phyloP scores from a whole-genome alignment of 1,140 invertebrate species.

The Muscidifurax raptorellus region DNA sequence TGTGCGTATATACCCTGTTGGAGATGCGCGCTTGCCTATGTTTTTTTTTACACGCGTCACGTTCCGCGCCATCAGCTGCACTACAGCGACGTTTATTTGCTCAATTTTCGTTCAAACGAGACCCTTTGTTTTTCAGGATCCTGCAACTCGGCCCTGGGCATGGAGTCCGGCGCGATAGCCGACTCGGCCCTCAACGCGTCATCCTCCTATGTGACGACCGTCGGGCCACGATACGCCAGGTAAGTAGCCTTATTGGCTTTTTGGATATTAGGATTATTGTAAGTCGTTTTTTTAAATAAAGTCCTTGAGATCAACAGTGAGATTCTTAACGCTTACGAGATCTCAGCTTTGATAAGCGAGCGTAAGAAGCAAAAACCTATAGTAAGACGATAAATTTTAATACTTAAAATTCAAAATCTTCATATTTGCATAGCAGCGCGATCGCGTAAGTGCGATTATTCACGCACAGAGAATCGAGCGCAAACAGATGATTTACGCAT shows the following conservation, averaged over 20 bases:
- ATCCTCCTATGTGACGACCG: constrained; percentile 80
- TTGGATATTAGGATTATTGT: not conserved
- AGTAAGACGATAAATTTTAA: too few relatives aligned
- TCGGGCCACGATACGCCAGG: constrained; percentile 81
- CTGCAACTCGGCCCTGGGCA: constrained; percentile 80
- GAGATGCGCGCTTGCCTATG: not conserved
- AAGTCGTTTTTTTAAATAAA: not conserved
- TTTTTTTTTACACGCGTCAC: constrained; percentile 10
- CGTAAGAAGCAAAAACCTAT: too few relatives aligned
- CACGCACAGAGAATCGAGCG: too few relatives aligned
- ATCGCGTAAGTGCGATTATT: too few relatives aligned
- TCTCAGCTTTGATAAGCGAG: too few relatives aligned
- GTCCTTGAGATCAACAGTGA: not conserved
- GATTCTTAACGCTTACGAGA: too few relatives aligned
- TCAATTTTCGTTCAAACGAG: constrained; percentile 44
- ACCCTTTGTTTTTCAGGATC: constrained; percentile 75
- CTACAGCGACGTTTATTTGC: constrained; percentile 40
- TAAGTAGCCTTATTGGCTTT: constrained; percentile 65
- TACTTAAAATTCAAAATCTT: too few relatives aligned
- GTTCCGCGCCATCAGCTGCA: not conserved
- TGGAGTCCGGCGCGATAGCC: constrained; percentile 81
- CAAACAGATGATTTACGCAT: too few relatives aligned
- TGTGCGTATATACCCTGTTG: constrained; percentile 14
- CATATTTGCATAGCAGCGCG: too few relatives aligned
- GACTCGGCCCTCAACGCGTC: constrained; percentile 81